Percentiles rank a stretch among this genome's conserved stretches.
Conservation (phyloP, 2,113 vertebrate genomes). For the Coregonus clupeaformis region DNA sequence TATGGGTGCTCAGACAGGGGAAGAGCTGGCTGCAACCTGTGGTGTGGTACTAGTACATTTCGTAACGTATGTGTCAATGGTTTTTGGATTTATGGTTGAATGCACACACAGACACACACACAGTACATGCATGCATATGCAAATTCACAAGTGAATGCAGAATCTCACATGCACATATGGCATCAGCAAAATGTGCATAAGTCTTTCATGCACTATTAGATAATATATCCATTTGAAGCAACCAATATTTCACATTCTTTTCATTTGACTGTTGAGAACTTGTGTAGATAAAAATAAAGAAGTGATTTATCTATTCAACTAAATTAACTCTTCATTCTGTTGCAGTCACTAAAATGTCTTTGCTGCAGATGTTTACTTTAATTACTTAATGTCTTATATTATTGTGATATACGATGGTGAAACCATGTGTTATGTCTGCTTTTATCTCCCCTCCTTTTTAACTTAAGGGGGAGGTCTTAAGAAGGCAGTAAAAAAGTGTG, state of each 20-base stretch:
- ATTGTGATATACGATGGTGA: background rate
- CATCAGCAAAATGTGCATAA: conserved; percentile 17
- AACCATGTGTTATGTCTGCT: background rate
- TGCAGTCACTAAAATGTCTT: background rate
- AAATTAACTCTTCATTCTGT: background rate
- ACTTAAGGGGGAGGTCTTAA: conserved; percentile 13
- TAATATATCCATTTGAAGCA: conserved; percentile 27
- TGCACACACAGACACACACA: conserved; percentile 11
- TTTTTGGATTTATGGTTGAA: conserved; percentile 32
- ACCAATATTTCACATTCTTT: background rate
- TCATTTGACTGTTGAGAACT: background rate
- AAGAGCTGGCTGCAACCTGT: conserved; percentile 11
- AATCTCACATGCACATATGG: background rate
- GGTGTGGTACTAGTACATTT: conserved; percentile 29
- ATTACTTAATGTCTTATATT: background rate
- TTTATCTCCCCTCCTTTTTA: background rate
- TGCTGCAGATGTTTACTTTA: background rate
- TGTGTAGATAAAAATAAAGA: background rate
- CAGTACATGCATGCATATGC: conserved; percentile 19
- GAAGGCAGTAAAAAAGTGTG: conserved; percentile 17
- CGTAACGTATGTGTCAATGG: conserved; percentile 43
- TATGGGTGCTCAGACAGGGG: conserved; percentile 12
- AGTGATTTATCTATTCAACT: background rate
- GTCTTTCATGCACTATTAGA: conserved; percentile 17
- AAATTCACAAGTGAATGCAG: conserved; percentile 25